Evolutionary conservation across 2,888 invertebrate species (phyloP).

Genomic region (Mesorhabditis spiculigera): DNA sequence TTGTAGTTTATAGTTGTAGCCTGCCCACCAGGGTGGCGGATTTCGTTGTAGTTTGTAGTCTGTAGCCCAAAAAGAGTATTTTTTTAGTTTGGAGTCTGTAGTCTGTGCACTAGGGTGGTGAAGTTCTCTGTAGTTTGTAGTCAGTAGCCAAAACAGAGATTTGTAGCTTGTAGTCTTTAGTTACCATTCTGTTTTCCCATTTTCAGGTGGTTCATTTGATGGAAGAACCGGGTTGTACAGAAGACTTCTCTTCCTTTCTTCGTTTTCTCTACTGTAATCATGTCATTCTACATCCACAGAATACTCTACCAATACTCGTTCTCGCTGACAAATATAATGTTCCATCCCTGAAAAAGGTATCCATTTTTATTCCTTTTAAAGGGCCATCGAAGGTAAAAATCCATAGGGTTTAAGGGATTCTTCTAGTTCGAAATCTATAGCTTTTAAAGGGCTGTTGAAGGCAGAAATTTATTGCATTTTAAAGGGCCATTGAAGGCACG

Average conservation of each 20-base stretch:
- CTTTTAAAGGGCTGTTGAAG: no score
- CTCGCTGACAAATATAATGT: constrained; percentile 63
- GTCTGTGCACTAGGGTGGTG: no score
- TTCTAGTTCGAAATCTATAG: neutral
- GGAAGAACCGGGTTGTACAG: constrained; percentile 59
- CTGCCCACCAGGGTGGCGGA: no score
- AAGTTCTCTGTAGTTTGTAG: no score
- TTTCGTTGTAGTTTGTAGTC: no score
- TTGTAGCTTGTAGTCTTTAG: no score
- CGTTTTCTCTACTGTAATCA: constrained; percentile 62
- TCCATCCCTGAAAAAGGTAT: constrained; percentile 57
- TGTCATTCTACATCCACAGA: constrained; percentile 59
- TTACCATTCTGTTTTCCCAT: neutral
- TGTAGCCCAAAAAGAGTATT: no score
- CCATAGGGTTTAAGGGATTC: neutral
- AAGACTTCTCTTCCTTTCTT: constrained; percentile 60
- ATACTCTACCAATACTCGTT: constrained; percentile 60
- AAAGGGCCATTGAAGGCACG: no score
- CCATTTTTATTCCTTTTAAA: neutral
- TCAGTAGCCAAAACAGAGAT: no score
- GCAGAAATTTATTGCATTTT: no score
- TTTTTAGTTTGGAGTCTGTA: no score
- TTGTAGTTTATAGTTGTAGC: no score
- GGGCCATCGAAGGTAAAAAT: neutral
- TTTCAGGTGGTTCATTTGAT: constrained; percentile 56